These are phyloP conservation scores for Pelusios castaneus DNA, from an alignment of 2,113 vertebrate genomes.

Conservation along the genomic window DNA sequence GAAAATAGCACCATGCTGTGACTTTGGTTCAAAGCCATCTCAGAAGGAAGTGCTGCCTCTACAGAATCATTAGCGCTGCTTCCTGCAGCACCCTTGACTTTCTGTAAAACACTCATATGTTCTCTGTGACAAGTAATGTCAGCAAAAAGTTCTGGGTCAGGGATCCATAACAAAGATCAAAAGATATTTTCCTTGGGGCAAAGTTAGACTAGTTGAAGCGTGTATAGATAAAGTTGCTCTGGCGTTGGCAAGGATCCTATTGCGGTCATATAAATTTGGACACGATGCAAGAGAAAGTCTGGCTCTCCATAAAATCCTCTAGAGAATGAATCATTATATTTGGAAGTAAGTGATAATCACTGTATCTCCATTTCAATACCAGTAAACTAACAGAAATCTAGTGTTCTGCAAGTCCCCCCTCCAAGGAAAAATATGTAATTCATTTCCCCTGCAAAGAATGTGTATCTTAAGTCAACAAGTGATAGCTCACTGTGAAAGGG, in stretches of 20 bases:
- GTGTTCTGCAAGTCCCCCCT: neutral
- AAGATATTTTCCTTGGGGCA: neutral
- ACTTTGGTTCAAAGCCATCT: neutral
- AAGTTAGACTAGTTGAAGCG: rapidly evolving
- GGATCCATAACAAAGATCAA: rapidly evolving
- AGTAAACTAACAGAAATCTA: neutral
- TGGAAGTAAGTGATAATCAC: neutral
- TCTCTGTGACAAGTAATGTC: rapidly evolving
- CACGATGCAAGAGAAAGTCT: neutral
- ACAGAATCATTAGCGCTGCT: neutral
- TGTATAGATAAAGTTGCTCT: neutral
- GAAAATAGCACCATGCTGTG: neutral
- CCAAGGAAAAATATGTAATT: neutral
- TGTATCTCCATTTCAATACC: neutral
- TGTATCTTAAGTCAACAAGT: neutral
- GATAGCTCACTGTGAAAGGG: neutral
- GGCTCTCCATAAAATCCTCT: neutral
- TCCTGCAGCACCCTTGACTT: neutral
- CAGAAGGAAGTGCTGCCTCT: neutral
- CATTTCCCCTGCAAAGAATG: neutral
- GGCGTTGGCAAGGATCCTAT: neutral
- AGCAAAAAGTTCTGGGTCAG: neutral
- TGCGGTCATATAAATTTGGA: neutral
- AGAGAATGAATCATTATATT: neutral
- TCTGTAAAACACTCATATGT: neutral